Conservation (phyloP, 2,888 invertebrate genomes). For the Mylabris sibirica region DNA sequence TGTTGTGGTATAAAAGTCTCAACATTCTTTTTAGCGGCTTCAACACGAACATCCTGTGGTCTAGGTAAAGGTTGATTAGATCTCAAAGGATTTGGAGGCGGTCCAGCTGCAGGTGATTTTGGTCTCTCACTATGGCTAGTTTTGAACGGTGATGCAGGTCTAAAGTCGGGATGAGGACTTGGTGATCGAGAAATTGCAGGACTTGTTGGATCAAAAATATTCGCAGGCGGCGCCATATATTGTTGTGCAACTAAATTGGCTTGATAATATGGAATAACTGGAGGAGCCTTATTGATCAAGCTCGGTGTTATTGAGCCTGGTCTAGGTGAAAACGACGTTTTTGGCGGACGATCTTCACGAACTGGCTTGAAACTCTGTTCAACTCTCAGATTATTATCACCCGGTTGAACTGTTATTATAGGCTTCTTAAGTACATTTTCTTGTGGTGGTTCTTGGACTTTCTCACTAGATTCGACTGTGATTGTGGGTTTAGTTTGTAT, state of each 20-base stretch:
- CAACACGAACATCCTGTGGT: constrained; percentile 44
- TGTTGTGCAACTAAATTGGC: constrained; percentile 77
- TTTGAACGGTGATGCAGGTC: constrained; percentile 42
- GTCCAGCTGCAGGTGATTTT: constrained; percentile 75
- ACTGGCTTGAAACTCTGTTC: constrained; percentile 69
- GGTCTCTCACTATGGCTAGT: constrained; percentile 61
- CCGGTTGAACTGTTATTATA: constrained; percentile 51
- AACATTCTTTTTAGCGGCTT: constrained; percentile 53
- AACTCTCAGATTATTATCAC: constrained; percentile 54
- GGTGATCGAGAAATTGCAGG: constrained; percentile 70
- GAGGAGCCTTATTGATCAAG: constrained; percentile 76
- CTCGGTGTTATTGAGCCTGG: constrained; percentile 74
- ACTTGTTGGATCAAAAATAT: constrained; percentile 69
- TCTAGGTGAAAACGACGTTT: constrained; percentile 65
- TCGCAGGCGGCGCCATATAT: constrained; percentile 67
- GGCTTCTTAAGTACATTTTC: constrained; percentile 45
- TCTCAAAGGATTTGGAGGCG: constrained; percentile 72
- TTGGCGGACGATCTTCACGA: constrained; percentile 62
- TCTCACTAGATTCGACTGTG: constrained; percentile 3
- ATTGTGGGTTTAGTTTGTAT: constrained; percentile 1
- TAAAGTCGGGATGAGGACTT: constrained; percentile 65
- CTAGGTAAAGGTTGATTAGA: constrained; percentile 50
- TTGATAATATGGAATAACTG: constrained; percentile 81
- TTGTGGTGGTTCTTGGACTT: constrained; percentile 19
- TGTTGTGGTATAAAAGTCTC: constrained; percentile 54